These are phyloP conservation scores for Sinocyclocheilus maitianheensis DNA, from an alignment of 2,113 vertebrate species.

Conservation along the genomic window DNA sequence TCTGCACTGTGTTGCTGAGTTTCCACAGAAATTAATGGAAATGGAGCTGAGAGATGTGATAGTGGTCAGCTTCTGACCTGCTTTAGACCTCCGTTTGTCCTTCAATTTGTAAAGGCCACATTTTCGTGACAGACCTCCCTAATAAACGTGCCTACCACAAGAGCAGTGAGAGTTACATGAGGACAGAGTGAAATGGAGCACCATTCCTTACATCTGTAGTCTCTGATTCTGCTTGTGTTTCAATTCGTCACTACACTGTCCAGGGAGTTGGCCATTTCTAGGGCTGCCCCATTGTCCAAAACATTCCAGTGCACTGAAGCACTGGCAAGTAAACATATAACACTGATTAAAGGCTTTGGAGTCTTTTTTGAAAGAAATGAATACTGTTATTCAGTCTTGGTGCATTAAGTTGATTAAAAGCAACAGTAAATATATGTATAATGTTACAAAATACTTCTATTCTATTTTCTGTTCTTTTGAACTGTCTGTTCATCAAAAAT, in stretches of 20 bases:
- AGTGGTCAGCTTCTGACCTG: slow-evolving; percentile 19
- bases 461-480: no score
- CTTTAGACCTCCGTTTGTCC: slow-evolving; percentile 28
- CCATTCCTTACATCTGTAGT: slow-evolving; percentile 3
- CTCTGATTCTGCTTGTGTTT: not conserved
- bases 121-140: not conserved
- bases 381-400: not conserved
- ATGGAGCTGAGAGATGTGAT: slow-evolving; percentile 6
- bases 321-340: not conserved
- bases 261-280: not conserved
- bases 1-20: not conserved
- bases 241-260: not conserved
- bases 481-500: not conserved
- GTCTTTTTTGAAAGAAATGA: not conserved
- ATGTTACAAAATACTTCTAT: not conserved
- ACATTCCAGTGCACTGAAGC: not conserved
- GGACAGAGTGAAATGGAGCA: not conserved
- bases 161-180: not conserved
- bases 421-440: not conserved
- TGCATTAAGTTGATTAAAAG: not conserved
- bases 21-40: not conserved
- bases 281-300: not conserved
- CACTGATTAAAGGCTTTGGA: not conserved
- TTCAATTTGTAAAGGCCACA: slow-evolving; percentile 20
- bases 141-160: not conserved